phyloP scores from a whole-genome alignment of 2,888 invertebrate species.

The Oscheius myriophilus region DNA sequence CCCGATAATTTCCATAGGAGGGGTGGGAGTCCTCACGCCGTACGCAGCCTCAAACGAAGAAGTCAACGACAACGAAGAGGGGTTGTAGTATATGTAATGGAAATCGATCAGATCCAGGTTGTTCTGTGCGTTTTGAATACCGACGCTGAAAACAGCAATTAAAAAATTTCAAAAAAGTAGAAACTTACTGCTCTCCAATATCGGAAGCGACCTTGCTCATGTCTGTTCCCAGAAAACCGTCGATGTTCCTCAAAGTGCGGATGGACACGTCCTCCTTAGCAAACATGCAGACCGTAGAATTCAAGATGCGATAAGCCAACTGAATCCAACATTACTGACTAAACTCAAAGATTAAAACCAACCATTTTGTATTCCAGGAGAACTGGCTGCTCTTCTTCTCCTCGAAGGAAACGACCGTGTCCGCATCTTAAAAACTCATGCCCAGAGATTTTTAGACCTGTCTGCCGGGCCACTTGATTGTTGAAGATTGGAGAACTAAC shows the following conservation, averaged over 20 bases:
- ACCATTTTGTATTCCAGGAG: constrained; percentile 45
- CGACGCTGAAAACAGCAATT: constrained; percentile 13
- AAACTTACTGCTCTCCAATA: constrained; percentile 52
- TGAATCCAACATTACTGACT: constrained; percentile 71
- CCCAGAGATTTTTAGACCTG: no score
- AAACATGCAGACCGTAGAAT: constrained; percentile 86
- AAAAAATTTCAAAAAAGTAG: background rate
- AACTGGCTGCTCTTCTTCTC: constrained; percentile 34
- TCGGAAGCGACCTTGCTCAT: constrained; percentile 44
- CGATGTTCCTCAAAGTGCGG: constrained; percentile 52
- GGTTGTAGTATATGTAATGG: constrained; percentile 69
- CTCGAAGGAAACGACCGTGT: constrained; percentile 39
- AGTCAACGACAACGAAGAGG: constrained; percentile 61
- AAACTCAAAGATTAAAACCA: background rate
- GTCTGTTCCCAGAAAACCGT: constrained; percentile 60
- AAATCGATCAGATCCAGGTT: constrained; percentile 42
- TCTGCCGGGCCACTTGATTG: no score
- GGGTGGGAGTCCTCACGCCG: constrained; percentile 33
- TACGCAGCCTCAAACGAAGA: constrained; percentile 45
- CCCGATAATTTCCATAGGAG: constrained; percentile 49
- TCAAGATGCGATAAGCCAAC: constrained; percentile 85
- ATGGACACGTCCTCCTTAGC: constrained; percentile 71
- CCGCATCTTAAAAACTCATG: background rate
- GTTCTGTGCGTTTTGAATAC: constrained; percentile 11
- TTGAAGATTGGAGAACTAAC: no score